phyloP scores from a whole-genome alignment of 92 coral and sea anemone species.

The Phymanthus crucifer region DNA sequence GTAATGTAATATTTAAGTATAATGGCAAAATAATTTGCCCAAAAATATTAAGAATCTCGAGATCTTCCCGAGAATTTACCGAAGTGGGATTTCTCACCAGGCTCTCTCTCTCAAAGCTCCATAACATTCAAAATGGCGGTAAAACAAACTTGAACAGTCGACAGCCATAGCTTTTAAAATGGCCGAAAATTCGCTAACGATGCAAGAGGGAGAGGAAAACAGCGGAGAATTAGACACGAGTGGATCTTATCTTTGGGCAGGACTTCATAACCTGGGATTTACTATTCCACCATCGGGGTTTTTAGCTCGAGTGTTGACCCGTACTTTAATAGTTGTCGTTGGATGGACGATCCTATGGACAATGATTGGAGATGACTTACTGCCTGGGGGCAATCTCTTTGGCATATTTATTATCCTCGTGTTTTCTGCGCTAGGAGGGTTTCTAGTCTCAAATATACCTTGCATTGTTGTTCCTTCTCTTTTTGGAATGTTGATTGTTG shows the following conservation, averaged over 20 bases:
- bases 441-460: conserved; percentile 69
- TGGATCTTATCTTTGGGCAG: background rate
- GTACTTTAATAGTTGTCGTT: conserved; percentile 53
- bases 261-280: conserved; percentile 21
- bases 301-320: conserved; percentile 63
- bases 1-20: background rate
- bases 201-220: conserved; percentile 2
- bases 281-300: conserved; percentile 66
- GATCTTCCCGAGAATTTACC: background rate
- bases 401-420: conserved; percentile 75
- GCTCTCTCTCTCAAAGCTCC: background rate
- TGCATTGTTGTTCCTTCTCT: conserved; percentile 69
- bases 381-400: conserved; percentile 91
- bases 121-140: conserved; percentile 21
- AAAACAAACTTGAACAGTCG: background rate
- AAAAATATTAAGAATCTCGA: background rate
- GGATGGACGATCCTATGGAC: conserved; percentile 83
- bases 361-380: conserved; percentile 63
- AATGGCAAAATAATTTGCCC: background rate
- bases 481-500: conserved; percentile 93
- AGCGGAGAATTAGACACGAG: background rate
- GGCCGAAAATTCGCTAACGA: conserved; percentile 38
- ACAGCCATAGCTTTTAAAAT: background rate
- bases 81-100: background rate
- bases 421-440: conserved; percentile 86